These are phyloP conservation scores for Dromaius novaehollandiae DNA, from an alignment of 2,113 vertebrate species.

Conservation along the genomic window DNA sequence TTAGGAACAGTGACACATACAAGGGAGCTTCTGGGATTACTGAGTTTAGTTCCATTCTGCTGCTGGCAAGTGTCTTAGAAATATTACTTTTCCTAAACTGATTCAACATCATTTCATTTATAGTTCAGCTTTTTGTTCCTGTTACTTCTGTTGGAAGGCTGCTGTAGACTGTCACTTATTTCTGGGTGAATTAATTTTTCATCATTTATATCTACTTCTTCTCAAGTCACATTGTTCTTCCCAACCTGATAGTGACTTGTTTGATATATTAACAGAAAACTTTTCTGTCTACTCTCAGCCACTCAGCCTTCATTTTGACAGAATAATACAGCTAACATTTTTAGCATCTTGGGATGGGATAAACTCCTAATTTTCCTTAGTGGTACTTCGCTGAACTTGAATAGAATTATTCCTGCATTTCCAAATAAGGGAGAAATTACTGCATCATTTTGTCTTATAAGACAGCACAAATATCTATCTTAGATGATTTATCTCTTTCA, in stretches of 20 bases:
- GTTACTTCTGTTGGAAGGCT: not conserved
- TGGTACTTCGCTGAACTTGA: no score
- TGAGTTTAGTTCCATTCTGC: not conserved
- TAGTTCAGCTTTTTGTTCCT: not conserved
- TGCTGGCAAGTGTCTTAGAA: not conserved
- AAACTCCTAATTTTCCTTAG: no score
- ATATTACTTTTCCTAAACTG: not conserved
- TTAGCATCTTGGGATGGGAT: no score
- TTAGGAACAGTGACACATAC: not conserved
- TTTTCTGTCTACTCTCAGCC: not conserved
- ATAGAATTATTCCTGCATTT: no score
- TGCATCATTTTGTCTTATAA: not conserved
- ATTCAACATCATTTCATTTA: not conserved
- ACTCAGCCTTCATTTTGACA: not conserved
- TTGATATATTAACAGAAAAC: not conserved
- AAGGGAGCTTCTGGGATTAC: not conserved
- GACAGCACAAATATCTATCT: not conserved
- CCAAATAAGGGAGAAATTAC: not conserved
- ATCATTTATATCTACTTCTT: not conserved
- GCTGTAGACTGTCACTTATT: not conserved
- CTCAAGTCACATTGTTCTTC: not conserved
- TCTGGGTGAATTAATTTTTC: not conserved
- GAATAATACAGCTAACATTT: not conserved
- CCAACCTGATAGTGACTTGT: not conserved
- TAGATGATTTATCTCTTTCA: not conserved